A percentile compares a stretch with the other conserved stretches of the same genome.
These are phyloP conservation scores for Exocentrus adspersus DNA, from an alignment of 2,888 invertebrate genomes.

Conservation along the genomic window DNA sequence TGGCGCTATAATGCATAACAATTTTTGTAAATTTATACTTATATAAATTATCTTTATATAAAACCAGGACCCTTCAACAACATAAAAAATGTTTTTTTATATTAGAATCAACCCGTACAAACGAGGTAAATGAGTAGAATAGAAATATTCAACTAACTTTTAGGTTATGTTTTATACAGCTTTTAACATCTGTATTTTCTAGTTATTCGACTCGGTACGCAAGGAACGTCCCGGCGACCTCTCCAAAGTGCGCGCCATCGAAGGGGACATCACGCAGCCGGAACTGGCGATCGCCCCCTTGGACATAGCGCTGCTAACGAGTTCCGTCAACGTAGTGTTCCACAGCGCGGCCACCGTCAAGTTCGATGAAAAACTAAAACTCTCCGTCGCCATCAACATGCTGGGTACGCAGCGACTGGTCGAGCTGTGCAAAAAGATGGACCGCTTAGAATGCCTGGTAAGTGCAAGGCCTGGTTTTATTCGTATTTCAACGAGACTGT, in stretches of 20 bases:
- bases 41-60: too few relatives aligned
- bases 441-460: conserved; percentile 78
- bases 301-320: conserved; percentile 77
- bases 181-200: too few relatives aligned
- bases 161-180: too few relatives aligned
- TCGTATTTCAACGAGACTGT: not conserved
- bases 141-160: too few relatives aligned
- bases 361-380: conserved; percentile 95
- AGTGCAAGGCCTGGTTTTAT: too few relatives aligned
- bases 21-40: too few relatives aligned
- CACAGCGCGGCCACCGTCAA: conserved; percentile 98
- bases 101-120: too few relatives aligned
- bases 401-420: conserved; percentile 92
- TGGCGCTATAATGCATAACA: too few relatives aligned
- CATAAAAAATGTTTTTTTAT: too few relatives aligned
- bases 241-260: conserved; percentile 80
- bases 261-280: conserved; percentile 87
- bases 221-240: conserved; percentile 78
- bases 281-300: conserved; percentile 82
- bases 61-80: too few relatives aligned
- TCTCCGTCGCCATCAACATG: conserved; percentile 96
- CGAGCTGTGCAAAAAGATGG: conserved; percentile 91
- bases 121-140: too few relatives aligned
- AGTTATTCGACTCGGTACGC: conserved; percentile 83
- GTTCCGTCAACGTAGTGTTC: conserved; percentile 91